phyloP scores from a whole-genome alignment of 2,888 invertebrate genomes.

The Operophtera brumata region DNA sequence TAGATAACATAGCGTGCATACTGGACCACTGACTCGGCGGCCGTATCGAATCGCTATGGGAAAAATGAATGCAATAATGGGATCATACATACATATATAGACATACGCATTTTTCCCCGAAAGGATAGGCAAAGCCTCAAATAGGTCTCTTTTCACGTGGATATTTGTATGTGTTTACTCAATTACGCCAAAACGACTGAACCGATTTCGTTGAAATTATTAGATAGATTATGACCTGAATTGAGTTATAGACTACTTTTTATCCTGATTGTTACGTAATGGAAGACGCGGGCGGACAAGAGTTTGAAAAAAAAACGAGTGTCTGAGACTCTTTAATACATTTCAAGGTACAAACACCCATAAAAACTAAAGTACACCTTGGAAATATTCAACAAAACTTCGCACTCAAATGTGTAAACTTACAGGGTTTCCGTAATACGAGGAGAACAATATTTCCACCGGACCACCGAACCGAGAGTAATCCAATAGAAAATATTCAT shows the following conservation, averaged over 20 bases:
- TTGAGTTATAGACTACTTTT: too few species aligned
- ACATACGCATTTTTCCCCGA: too few species aligned
- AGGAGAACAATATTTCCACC: conserved; percentile 77
- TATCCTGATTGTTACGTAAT: too few species aligned
- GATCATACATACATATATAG: too few species aligned
- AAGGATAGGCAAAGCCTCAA: too few species aligned
- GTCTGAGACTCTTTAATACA: background rate
- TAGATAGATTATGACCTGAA: too few species aligned
- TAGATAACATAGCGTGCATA: conserved; percentile 40
- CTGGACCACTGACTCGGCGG: conserved; percentile 44
- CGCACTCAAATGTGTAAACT: conserved; percentile 17
- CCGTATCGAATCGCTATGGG: conserved; percentile 63
- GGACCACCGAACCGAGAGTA: conserved; percentile 74
- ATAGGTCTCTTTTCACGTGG: too few species aligned
- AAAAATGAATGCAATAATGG: conserved; percentile 43
- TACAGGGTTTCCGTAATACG: conserved; percentile 45
- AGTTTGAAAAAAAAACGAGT: too few species aligned
- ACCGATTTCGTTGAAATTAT: too few species aligned
- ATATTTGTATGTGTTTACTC: too few species aligned
- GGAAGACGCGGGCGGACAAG: too few species aligned
- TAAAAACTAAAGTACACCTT: conserved; percentile 18
- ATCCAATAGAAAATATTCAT: conserved; percentile 80
- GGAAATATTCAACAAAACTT: conserved; percentile 25
- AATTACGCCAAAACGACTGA: too few species aligned
- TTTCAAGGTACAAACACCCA: conserved; percentile 4